A percentile compares a stretch with the other conserved stretches of the same genome.
Evolutionary conservation across 2,113 vertebrate genomes (phyloP).

Genomic region (Salvelinus alpinus): DNA sequence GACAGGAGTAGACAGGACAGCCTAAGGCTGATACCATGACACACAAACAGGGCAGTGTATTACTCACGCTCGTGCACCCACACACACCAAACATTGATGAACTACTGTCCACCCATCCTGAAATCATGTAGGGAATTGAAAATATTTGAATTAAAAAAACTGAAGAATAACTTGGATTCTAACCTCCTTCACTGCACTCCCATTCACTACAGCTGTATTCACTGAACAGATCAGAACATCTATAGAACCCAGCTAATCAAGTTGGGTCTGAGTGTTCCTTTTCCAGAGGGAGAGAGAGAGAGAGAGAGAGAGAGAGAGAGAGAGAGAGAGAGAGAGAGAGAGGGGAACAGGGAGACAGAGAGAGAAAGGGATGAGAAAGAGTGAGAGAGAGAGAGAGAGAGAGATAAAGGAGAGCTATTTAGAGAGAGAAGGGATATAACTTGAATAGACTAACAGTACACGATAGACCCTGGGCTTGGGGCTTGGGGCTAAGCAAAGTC

Average conservation of each 20-base stretch:
- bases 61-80: neutral
- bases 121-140: neutral
- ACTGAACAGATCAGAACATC: neutral
- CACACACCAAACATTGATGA: neutral
- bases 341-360: neutral
- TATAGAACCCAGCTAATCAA: no score
- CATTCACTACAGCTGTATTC: neutral
- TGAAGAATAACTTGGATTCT: no score
- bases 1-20: neutral
- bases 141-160: no score
- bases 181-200: neutral
- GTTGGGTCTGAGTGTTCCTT: no score
- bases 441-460: neutral
- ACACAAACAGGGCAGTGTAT: neutral
- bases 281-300: no score
- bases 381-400: neutral
- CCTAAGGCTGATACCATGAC: neutral
- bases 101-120: neutral
- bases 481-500: neutral
- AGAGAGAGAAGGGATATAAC: neutral
- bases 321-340: no score
- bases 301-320: no score
- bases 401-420: neutral
- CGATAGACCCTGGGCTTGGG: neutral
- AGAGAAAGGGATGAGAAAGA: neutral